Conservation (phyloP, 2,888 invertebrate genomes). For the Silvanus unidentatus region DNA sequence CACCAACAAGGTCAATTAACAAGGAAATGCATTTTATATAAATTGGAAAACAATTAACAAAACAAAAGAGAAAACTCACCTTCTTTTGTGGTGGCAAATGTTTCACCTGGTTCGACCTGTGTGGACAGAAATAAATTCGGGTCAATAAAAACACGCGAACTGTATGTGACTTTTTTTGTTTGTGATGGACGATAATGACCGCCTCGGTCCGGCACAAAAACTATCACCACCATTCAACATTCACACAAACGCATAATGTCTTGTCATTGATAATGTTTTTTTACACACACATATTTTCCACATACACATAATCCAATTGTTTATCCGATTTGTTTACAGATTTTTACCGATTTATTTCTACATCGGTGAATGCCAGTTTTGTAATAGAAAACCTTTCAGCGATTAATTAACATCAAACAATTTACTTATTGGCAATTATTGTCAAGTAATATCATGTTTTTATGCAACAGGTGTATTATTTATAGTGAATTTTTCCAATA, state of each 20-base stretch:
- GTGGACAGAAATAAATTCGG: slow-evolving; percentile 35
- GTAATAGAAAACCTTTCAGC: no score
- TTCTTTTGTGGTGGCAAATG: slow-evolving; percentile 83
- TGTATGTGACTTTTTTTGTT: slow-evolving; percentile 39
- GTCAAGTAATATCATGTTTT: no score
- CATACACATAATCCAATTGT: no score
- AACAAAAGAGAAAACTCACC: slow-evolving; percentile 51
- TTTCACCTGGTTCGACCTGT: slow-evolving; percentile 62
- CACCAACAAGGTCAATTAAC: background rate
- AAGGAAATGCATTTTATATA: background rate
- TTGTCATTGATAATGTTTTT: slow-evolving; percentile 1
- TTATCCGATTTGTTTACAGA: no score
- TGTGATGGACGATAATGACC: slow-evolving; percentile 42
- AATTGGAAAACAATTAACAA: background rate
- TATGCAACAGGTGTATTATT: no score
- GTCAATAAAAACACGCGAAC: slow-evolving; percentile 43
- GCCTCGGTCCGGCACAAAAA: slow-evolving; percentile 56
- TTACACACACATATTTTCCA: no score
- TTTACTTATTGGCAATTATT: no score
- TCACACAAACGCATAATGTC: no score
- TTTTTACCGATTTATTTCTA: no score
- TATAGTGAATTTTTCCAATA: no score
- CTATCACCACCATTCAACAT: slow-evolving; percentile 63
- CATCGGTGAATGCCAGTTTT: no score
- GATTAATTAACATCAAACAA: no score